phyloP scores from a whole-genome alignment of 2,797 vertebrate genomes.

The Chiloscyllium punctatum region DNA sequence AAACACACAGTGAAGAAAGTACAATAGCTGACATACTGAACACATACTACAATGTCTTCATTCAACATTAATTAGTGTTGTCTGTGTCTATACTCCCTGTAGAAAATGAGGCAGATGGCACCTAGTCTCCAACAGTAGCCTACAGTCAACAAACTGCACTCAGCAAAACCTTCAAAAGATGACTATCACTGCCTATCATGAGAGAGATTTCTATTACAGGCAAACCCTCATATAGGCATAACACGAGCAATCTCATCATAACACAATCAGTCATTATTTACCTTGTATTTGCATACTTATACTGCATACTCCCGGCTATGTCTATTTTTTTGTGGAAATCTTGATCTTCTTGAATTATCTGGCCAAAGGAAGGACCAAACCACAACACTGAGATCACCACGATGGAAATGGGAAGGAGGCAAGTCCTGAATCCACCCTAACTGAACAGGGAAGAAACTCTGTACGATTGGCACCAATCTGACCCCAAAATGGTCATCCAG shows the following conservation, averaged over 20 bases:
- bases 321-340: too few relatives aligned
- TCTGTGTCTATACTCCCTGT: neutral
- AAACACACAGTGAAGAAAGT: too few relatives aligned
- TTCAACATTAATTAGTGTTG: neutral
- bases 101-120: neutral
- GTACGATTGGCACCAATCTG: too few relatives aligned
- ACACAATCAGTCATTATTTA: neutral
- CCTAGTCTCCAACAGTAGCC: neutral
- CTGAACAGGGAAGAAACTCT: too few relatives aligned
- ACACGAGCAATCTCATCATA: neutral
- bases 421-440: too few relatives aligned
- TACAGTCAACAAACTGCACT: neutral
- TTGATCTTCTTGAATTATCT: too few relatives aligned
- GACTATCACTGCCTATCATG: neutral
- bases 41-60: neutral
- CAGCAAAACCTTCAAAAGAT: neutral
- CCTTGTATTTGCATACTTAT: neutral
- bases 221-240: neutral
- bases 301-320: neutral
- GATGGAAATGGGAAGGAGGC: too few relatives aligned
- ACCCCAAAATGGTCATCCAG: too few relatives aligned
- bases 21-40: neutral
- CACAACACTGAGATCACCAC: too few relatives aligned
- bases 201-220: neutral
- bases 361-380: too few relatives aligned